phyloP scores from a whole-genome alignment of 2,797 vertebrate genomes.

The Lithobates pipiens region DNA sequence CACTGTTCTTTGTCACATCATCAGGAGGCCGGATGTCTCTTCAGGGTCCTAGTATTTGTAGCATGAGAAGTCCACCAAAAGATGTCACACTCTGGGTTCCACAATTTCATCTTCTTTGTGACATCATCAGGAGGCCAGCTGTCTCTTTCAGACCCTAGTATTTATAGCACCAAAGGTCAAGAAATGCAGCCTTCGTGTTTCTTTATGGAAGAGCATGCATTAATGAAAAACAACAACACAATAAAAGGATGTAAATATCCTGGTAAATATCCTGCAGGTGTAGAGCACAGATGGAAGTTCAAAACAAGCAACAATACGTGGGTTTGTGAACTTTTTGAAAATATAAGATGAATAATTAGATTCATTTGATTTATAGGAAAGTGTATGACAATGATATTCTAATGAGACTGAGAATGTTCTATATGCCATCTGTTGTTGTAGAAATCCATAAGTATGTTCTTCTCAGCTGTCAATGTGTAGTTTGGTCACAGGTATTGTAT shows the following conservation, averaged over 20 bases:
- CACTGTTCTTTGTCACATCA: no score
- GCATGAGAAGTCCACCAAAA: no score
- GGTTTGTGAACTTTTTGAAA: neutral
- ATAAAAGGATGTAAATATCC: neutral
- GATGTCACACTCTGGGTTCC: no score
- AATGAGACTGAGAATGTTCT: constrained; percentile 41
- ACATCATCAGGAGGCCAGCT: no score
- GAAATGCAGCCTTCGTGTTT: no score
- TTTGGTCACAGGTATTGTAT: neutral
- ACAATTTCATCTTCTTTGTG: no score
- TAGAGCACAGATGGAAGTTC: constrained; percentile 30
- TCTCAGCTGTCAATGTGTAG: constrained; percentile 24
- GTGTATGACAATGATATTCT: constrained; percentile 28
- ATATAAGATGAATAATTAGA: constrained; percentile 18
- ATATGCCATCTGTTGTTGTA: constrained; percentile 49
- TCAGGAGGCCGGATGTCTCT: no score
- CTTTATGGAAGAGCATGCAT: no score
- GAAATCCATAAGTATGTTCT: constrained; percentile 23
- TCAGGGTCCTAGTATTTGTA: no score
- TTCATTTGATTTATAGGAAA: neutral
- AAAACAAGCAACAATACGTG: neutral
- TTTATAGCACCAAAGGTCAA: no score
- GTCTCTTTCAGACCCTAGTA: no score
- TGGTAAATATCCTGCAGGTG: neutral
- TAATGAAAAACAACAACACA: no score